A percentile compares a stretch with the other conserved stretches of the same genome.
Evolutionary conservation across 2,888 invertebrate species (phyloP).

Genomic region (Bombylius major): DNA sequence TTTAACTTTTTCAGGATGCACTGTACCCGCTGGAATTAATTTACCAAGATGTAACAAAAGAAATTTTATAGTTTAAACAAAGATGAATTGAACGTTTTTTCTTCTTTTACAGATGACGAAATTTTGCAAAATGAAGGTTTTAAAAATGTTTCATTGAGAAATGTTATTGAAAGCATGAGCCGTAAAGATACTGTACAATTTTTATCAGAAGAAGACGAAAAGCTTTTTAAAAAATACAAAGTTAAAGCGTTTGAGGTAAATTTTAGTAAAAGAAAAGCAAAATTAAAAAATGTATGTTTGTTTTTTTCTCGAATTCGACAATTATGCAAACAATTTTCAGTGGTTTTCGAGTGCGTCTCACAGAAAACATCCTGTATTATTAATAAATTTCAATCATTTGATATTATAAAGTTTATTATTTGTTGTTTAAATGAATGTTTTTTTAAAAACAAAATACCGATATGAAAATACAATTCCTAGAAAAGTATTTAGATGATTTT

Average conservation of each 20-base stretch:
- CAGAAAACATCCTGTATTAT: too few relatives aligned
- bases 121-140: constrained; percentile 85
- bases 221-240: constrained; percentile 59
- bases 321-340: too few relatives aligned
- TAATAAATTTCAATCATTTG: too few relatives aligned
- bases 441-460: too few relatives aligned
- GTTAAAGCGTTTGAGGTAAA: constrained; percentile 74
- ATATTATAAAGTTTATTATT: too few relatives aligned
- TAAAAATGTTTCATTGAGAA: constrained; percentile 86
- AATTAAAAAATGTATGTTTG: background rate
- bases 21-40: constrained; percentile 84
- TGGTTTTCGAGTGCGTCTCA: too few relatives aligned
- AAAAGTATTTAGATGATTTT: too few relatives aligned
- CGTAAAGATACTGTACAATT: constrained; percentile 52
- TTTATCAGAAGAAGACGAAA: constrained; percentile 56
- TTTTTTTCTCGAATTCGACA: too few relatives aligned
- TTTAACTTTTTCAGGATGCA: constrained; percentile 72
- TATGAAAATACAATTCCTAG: too few relatives aligned
- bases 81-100: too few relatives aligned
- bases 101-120: constrained; percentile 62
- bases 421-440: too few relatives aligned
- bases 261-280: constrained; percentile 18
- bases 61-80: too few relatives aligned
- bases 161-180: constrained; percentile 65
- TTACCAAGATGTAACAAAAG: constrained; percentile 56